Base-by-base conservation (phyloP, 2,797 vertebrate species). In the Carapus acus region DNA sequence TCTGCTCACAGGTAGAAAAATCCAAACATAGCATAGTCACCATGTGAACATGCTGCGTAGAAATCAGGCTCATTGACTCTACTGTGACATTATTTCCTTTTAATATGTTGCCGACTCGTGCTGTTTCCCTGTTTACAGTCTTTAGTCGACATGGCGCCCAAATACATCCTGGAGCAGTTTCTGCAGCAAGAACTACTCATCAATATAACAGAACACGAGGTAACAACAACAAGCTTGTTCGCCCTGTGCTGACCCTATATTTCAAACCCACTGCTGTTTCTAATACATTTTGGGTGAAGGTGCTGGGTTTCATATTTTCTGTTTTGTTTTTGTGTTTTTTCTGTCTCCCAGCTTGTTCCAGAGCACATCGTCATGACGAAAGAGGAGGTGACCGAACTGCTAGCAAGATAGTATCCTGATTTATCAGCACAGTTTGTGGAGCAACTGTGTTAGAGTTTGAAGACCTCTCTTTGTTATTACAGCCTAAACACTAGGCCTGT, bases 361-460 rank as follows among this genome's bases (percentile, higher is more conserved):
- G 95, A 98, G 74, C 94, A 99, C 0, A 97, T 96, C 0, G 94
- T 99, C 12, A 99, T 98, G 95, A 93, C 93, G 2, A 98, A 98
- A 79, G 95, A 98, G 54, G 96, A 98, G 76, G 91, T 98, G 16
- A 90, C 89, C 0, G 96, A 99, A 73, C 85, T 99, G 9, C 82
- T 99, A 65, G 91, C 90, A 7, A 75, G 96, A 86, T 98, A 99
- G 95, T 98, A 98, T 99, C 95, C 90, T 97, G 87, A 46, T 42
- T 0, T 23, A 21, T 17, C 7, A 0, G 16, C n/a, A 0, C 38
- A 8, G 9, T 21, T 7, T 1, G 11, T 37, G 7, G 19, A 40
- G 46, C 16, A 39, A 2, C 22, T 43, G 40, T 53, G n/a, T n/a
- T n/a, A n/a, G n/a, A n/a, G n/a, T n/a, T n/a, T n/a, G n/a, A n/a